Percentiles rank a stretch among this genome's conserved stretches.
Evolutionary conservation across 2,888 invertebrate genomes (phyloP).

Genomic region (Spatulosminthurus flaviceps): DNA sequence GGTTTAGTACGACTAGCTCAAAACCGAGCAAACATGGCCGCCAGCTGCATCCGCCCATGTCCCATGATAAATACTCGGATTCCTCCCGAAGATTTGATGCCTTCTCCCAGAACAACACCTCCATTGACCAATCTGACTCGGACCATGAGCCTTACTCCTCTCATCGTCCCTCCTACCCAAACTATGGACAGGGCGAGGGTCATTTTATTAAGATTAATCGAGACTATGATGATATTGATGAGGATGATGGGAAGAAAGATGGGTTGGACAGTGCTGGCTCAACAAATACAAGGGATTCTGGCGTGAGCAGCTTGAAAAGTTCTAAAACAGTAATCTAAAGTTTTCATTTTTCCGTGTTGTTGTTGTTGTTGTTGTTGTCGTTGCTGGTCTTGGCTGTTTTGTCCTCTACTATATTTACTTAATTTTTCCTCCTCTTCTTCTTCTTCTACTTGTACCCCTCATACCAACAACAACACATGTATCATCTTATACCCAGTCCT

Average conservation of each 20-base stretch:
- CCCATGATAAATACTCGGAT: slow-evolving; percentile 32
- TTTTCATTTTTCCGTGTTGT: slow-evolving; percentile 26
- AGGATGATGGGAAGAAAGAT: slow-evolving; percentile 44
- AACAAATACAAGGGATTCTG: slow-evolving; percentile 59
- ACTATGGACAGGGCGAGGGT: slow-evolving; percentile 26
- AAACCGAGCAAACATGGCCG: slow-evolving; percentile 24
- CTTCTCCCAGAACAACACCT: slow-evolving; percentile 39
- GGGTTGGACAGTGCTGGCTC: slow-evolving; percentile 60
- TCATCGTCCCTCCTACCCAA: slow-evolving; percentile 6
- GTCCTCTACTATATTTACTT: background rate
- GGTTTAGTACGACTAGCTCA: slow-evolving; percentile 3
- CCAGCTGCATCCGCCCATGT: background rate
- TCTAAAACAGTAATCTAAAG: slow-evolving; percentile 46
- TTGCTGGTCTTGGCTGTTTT: background rate
- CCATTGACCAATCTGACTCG: slow-evolving; percentile 45
- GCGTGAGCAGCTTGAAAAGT: slow-evolving; percentile 58
- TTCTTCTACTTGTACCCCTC: no score
- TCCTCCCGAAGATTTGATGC: slow-evolving; percentile 37
- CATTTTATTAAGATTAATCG: slow-evolving; percentile 46
- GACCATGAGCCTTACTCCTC: slow-evolving; percentile 29
- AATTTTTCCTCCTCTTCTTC: background rate
- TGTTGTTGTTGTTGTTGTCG: background rate
- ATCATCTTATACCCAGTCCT: no score
- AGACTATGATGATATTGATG: slow-evolving; percentile 43
- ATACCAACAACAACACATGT: no score